Evolutionary conservation across 2,888 invertebrate genomes (phyloP), one percentile per base, ranked within the genome.

Genomic region (Cephus pygmeus): DNA sequence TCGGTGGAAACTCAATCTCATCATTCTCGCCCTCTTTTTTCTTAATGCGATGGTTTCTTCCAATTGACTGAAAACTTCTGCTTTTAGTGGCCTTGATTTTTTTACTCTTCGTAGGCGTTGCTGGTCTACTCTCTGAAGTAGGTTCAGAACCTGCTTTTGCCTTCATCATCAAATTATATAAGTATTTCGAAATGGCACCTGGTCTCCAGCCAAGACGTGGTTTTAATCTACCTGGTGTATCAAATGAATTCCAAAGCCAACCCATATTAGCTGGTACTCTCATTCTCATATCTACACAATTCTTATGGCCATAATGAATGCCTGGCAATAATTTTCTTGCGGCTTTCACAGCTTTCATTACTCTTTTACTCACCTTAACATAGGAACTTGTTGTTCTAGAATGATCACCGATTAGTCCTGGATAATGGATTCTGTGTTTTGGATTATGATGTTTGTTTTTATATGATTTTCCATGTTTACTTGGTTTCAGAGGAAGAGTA

Each of bases 221-320:
- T 79, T 84, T 87, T 11, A 82, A 56, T 4, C 79, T 83, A 4
- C 86, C 85, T 12, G 84, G 83, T 31, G 82, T 79, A 3, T 85
- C 81, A 23, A 76, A 80, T 33, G 82, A 84, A 75, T 88, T 87
- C 87, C 87, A 87, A 11, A 87, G 75, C 86, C 86, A 86, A 2
- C 88, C 87, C 88, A 88, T 88, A 34, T 88, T 87, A 12, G 85
- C 82, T 4, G 88, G 88, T 11, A 88, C 86, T 36, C 87, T 79
- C 79, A 84, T 77, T 73, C 83, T 81, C 4, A 84, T 40, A 33
- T 87, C 85, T 12, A 85, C 33, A 77, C 88, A 88, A 77, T 85
- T 85, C 81, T 83, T 85, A 69, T 88, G 88, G 11, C 88, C 88
- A 73, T 85, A 83, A 71, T 83, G 84, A 12, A 85, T 80, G 11